phyloP scores from a whole-genome alignment of 64 coral and sea anemone genomes.

The Platygyra sinensis region DNA sequence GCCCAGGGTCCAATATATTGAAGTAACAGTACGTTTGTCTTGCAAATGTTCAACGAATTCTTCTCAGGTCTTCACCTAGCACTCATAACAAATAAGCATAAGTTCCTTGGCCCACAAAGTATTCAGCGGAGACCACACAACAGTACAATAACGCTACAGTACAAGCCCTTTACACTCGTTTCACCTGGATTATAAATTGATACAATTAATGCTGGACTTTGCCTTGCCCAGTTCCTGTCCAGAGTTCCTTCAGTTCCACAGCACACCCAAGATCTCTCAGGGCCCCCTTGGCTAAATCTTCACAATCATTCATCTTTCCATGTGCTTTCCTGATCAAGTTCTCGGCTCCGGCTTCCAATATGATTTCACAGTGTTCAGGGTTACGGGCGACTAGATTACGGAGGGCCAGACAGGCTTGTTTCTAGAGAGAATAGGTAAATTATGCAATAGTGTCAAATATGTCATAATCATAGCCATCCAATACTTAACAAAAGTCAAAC shows the following conservation, averaged over 20 bases:
- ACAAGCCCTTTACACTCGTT: no score
- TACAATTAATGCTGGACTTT: not conserved
- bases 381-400: conserved; percentile 88
- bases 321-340: conserved; percentile 72
- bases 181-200: not conserved
- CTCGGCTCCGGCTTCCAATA: conserved; percentile 81
- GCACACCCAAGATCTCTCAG: conserved; percentile 83
- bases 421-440: conserved; percentile 16
- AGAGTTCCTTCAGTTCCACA: conserved; percentile 85
- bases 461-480: not conserved
- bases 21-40: no score
- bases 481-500: not conserved
- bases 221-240: conserved; percentile 67
- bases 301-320: conserved; percentile 66
- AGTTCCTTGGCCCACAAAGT: no score
- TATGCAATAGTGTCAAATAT: not conserved
- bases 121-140: no score
- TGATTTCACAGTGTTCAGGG: conserved; percentile 71
- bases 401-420: conserved; percentile 82
- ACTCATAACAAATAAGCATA: no score
- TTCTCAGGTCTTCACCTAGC: no score
- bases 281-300: conserved; percentile 85
- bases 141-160: no score
- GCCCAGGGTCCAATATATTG: no score
- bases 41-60: no score